Evolutionary conservation across 1,140 invertebrate species (phyloP), one percentile per base, ranked within the genome.

Genomic region (Leptestheria dahalacensis): DNA sequence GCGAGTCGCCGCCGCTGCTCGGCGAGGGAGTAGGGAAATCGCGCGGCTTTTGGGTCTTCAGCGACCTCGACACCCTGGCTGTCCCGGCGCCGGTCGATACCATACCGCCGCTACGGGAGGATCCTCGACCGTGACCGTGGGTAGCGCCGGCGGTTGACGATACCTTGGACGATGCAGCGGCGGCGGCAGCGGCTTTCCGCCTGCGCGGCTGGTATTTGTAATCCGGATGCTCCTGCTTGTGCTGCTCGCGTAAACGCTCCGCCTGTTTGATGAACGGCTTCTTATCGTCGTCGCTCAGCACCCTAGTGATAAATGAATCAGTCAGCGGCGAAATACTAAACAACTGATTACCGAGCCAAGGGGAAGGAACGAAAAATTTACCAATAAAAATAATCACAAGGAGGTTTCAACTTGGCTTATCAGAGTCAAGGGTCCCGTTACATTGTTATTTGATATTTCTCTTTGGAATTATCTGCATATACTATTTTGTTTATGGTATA

Each of bases 151-250:
- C 33, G 10, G 53, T 21, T 20, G 53, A 55, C 11, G 53, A 28
- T 33, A 33, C 33, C 33, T 55, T 48, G 21, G 25, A 15, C 6
- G 57, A 48, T 49, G 48, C 47, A 28, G 46, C 41, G 26, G 48
- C 60, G 57, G 23, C 47, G 25, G 54, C 25, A 2, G 64, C 56
- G 3, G 64, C 61, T 55, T 70, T 70, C 26, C 74, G 67, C 51
- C 75, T 66, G 18, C 75, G 64, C 15, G 76, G 76, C 61, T 77
- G 76, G 65, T 77, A 78, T 62, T 77, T 77, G 66, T 78, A 78
- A 60, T 77, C 74, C 0, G 76, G 76, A 64, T 76, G 70, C 62
- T 77, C 75, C 60, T 73, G 74, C 63, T 75, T 76, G 66, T 78
- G 76, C 59, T 75, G 71, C 29, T 73, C 66, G 33, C 75, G 67